phyloP scores from a whole-genome alignment of 2,113 vertebrate genomes.

The Oryzias celebensis region DNA sequence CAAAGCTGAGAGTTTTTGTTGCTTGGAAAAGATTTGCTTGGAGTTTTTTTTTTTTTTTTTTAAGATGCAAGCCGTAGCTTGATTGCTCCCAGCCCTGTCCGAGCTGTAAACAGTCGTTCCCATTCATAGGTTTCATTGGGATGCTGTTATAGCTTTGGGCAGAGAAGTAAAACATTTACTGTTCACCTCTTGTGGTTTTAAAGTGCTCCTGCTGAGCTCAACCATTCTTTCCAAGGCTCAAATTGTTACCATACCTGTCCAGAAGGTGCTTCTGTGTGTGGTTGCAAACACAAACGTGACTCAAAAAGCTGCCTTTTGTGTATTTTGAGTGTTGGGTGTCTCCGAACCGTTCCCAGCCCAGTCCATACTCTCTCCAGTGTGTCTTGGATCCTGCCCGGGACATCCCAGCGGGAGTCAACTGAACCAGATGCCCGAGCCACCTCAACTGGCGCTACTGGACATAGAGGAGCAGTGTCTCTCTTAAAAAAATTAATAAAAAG shows the following conservation, averaged over 20 bases:
- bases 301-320: not conserved
- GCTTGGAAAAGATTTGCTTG: conserved; percentile 19
- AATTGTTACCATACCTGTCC: conserved; percentile 29
- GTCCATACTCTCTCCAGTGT: no score
- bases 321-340: no score
- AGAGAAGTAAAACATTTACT: conserved; percentile 28
- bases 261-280: conserved; percentile 8
- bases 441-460: no score
- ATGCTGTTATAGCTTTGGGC: conserved; percentile 43
- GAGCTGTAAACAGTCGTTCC: conserved; percentile 26
- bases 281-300: conserved; percentile 31
- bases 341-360: no score
- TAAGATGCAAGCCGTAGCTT: conserved; percentile 10
- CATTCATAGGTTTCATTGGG: conserved; percentile 43
- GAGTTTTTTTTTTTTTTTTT: conserved; percentile 2
- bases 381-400: no score
- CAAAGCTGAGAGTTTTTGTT: conserved; percentile 31
- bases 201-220: conserved; percentile 41
- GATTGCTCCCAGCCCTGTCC: conserved; percentile 35
- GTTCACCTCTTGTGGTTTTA: conserved; percentile 7
- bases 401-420: no score
- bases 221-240: conserved; percentile 36
- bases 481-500: no score
- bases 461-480: no score
- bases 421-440: no score